Evolutionary conservation across 2,888 invertebrate species (phyloP).

Genomic region (Chrysolina oricalcia): DNA sequence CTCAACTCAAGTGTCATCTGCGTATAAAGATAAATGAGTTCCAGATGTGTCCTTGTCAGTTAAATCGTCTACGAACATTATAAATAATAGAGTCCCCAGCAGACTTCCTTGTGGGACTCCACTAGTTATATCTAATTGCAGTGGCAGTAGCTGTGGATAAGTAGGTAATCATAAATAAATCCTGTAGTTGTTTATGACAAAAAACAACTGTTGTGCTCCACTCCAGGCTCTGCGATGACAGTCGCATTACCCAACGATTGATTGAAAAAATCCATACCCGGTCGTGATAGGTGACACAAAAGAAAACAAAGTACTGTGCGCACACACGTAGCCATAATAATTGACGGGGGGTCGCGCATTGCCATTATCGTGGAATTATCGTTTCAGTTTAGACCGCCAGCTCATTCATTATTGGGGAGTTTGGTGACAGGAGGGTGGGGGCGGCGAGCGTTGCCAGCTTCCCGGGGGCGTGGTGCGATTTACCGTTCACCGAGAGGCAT

Average conservation of each 20-base stretch:
- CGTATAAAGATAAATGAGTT: too few relatives aligned
- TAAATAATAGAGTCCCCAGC: too few relatives aligned
- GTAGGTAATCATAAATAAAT: too few relatives aligned
- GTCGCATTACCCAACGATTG: not conserved
- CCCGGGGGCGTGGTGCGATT: conserved; percentile 58
- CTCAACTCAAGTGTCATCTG: too few relatives aligned
- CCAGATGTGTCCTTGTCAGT: too few relatives aligned
- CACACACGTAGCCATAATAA: conserved; percentile 57
- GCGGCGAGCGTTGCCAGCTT: conserved; percentile 55
- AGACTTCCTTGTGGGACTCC: too few relatives aligned
- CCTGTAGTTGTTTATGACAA: too few relatives aligned
- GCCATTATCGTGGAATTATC: conserved; percentile 75
- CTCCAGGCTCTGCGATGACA: too few relatives aligned
- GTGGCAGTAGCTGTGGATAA: too few relatives aligned
- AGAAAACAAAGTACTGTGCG: conserved; percentile 5
- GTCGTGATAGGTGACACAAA: conserved; percentile 4
- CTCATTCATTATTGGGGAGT: conserved; percentile 69
- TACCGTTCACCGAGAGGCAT: conserved; percentile 57
- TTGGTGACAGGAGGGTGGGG: conserved; percentile 64
- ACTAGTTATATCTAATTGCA: too few relatives aligned
- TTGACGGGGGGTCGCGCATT: conserved; percentile 70
- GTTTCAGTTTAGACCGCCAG: conserved; percentile 72
- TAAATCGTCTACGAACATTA: too few relatives aligned
- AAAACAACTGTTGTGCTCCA: too few relatives aligned
- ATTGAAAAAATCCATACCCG: conserved; percentile 25